Base-by-base conservation (phyloP, 2,797 vertebrate species). In the Galagoides demidoff region DNA sequence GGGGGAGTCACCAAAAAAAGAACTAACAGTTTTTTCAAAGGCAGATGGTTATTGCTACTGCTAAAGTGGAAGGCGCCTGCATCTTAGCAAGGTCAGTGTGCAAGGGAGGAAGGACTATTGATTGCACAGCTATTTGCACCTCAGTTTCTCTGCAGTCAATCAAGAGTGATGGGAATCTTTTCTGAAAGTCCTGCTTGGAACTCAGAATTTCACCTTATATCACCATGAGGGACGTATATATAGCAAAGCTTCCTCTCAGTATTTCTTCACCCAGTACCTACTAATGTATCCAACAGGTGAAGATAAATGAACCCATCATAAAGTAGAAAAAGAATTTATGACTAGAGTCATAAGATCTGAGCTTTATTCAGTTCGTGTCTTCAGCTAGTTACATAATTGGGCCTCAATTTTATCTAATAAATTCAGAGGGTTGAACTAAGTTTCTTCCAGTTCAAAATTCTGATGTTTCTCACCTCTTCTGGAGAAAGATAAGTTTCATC, bases 1-100 rank as follows among this genome's bases (percentile, higher is more conserved):
- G 93, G 89, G 96, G 92, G 27, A 55, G 66, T 84, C 68, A 96
- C 73, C 87, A 39, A 17, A 74, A 88, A 63, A 92, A 94, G 92
- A 97, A 91, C 82, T 31, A 16, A 89, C 14, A 0, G 0, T 86
- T 96, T 95, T 89, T 86, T n/a, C 91, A 95, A 79, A 77, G 94
- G 97, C 94, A 59, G 85, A 74, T 27, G 85, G 66, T 16, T 1
- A 0, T 29, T 31, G 37, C 92, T 57, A 25, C n/a, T 1, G 34
- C 19, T 0, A 1, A n/a, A 89, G 71, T 3, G 0, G 20, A 90
- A 23, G 5, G 20, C 2, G 70, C 57, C 63, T 37, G 49, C 3
- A 0, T 27, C 37, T 39, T 13, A 4, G 61, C 1, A 49, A 63
- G 87, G 63, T 29, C 70, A 71, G 49, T 45, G 8, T 0, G 0